These are phyloP conservation scores for Paracentrotus lividus DNA, from an alignment of 53 echinoderm and acorn worm genomes.

Conservation along the genomic window DNA sequence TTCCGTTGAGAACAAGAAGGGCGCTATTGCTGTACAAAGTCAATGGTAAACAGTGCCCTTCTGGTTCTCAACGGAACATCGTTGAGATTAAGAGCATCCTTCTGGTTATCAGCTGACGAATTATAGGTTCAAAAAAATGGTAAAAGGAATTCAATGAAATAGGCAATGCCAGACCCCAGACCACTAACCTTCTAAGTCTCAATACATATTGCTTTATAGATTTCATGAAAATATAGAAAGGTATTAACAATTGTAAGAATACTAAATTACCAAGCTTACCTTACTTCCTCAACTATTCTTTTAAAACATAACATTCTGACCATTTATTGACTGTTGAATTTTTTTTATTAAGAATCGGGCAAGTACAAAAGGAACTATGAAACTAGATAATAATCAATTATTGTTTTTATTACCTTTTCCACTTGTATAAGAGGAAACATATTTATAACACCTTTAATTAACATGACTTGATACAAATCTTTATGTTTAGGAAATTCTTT, in stretches of 20 bases:
- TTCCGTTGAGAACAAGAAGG: too few species aligned
- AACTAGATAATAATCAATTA: background rate
- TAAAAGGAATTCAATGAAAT: too few species aligned
- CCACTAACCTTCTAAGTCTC: too few species aligned
- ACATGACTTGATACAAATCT: conserved; percentile 30
- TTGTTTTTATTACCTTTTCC: conserved; percentile 25
- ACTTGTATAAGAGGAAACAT: conserved; percentile 34
- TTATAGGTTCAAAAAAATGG: too few species aligned
- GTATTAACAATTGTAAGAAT: background rate
- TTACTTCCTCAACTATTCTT: conserved; percentile 19
- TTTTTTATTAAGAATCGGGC: background rate
- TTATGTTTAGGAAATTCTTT: conserved; percentile 1
- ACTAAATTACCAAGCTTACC: background rate
- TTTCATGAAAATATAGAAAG: background rate
- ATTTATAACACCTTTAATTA: conserved; percentile 11
- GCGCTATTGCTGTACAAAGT: too few species aligned
- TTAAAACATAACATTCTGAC: conserved; percentile 26
- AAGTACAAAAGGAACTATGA: conserved; percentile 35
- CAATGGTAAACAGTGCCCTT: too few species aligned
- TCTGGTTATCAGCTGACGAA: too few species aligned
- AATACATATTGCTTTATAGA: background rate
- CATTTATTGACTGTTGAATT: background rate
- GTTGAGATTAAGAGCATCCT: too few species aligned
- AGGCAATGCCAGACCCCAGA: too few species aligned
- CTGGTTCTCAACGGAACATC: too few species aligned